Base-by-base conservation (phyloP, 2,113 vertebrate genomes). In the Azemiops feae region DNA sequence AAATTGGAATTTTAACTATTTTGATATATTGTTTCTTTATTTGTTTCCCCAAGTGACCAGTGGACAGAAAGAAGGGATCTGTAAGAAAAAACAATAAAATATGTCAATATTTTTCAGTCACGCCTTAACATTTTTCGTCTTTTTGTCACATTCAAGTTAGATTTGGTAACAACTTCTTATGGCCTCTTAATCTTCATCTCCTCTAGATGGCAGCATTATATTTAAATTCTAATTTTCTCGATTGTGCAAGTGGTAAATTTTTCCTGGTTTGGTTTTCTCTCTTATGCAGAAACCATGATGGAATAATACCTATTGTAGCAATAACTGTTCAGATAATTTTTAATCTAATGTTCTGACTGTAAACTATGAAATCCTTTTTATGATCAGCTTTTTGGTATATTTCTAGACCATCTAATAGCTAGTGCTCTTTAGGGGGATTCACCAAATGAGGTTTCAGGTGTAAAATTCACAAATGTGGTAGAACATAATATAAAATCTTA, bases 141-240 rank as follows among this genome's bases (percentile, higher is more conserved):
- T 39, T 81, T 34, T 22, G 74, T 81, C 18, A 81, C 74, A 81
- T 43, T 43, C 9, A 81, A 81, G 43, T 43, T 81, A 43, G 7
- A 81, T 81, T 81, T 43, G 34, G 18, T 81, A 81, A 43, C 20
- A 74, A 39, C 69, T 74, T 74, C n/a, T 81, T 43, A 22, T 81
- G 34, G 74, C 9, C 11, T 43, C 53, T 58, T 45, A 18, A 16
- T 93, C 39, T 92, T 93, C 12, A 85, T 89, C 55, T 50, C 96
- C 97, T 97, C 95, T 97, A 97, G 96, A 95, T 97, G 97, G 97
- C 97, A 97, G 95, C 96, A 96, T 92, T 92, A 96, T 93, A 94
- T 94, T 93, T 95, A 0, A 0, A 3, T 88, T 94, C 5, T 4
- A 90, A 85, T 18, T 88, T 55, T 89, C 60, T 47, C 8, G 30